Evolutionary conservation across 2,113 vertebrate genomes (phyloP), one percentile per base, ranked within the genome.

Genomic region (Scopus umbretta): DNA sequence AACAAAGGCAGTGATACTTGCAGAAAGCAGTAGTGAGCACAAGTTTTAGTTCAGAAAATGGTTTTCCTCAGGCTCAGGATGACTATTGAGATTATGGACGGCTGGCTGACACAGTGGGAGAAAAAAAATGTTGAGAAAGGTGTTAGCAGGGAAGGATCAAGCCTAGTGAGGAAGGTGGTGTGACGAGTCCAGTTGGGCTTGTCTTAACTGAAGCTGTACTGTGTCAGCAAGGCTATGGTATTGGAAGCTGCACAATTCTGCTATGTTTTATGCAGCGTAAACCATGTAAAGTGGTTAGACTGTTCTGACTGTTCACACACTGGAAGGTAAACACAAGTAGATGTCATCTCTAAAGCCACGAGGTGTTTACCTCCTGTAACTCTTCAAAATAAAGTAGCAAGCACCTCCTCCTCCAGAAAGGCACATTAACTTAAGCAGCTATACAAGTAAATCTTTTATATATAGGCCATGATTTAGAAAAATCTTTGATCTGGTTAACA

Each of bases 1-100:
- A 36, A 34, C 0, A 1, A 52, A 13, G 29, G n/a, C 29, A 72
- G 7, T 2, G 3, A 19, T 42, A 59, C 66, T 21, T 53, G 26
- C 47, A 66, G 50, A 79, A 84, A 67, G 30, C 8, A 13, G 29
- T 29, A 40, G 49, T 10, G 7, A 72, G 34, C 22, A 42, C 29
- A 70, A 45, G 8, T 15, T 62, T 26, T 68, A 29, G 16, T 73
- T 52, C 32, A n/a, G 13, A 61, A 62, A 43, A 56, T 17, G 4
- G 3, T 34, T 83, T 67, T 45, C 10, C 26, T 47, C n/a, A 38
- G 26, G 27, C 52, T 72, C 47, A 67, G 53, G 8, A 4, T 61
- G 45, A 42, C 13, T 67, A 7, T 9, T 61, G 52, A 40, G 32
- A 27, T 43, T 68, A 40, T n/a, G 49, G 42, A 63, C 50, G 27